Base-by-base conservation (phyloP, 2,888 invertebrate genomes). In the Leptopilina drosophilae region DNA sequence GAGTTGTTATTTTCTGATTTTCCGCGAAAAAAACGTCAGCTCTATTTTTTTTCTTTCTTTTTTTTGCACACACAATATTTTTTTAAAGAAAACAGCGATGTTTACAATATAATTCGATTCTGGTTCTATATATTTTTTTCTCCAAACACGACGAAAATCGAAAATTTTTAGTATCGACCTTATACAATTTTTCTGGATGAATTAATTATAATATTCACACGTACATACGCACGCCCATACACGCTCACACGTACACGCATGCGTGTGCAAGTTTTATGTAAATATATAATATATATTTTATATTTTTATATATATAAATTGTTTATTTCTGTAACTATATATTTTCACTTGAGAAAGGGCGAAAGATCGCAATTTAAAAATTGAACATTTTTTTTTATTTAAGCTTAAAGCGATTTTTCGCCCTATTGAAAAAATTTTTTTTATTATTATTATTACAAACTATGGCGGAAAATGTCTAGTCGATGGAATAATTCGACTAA, bases 381-480 rank as follows among this genome's bases (percentile, higher is more conserved):
- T 33, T 33, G 33, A 14, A 69, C 26, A 53, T 5, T 14, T 12
- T 56, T 56, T 56, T 56, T 78, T 82, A 80, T 80, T 83, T 82
- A 80, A 78, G 77, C 73, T 33, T 76, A 33, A 64, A 33, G 78
- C 77, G 65, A 26, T 62, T 81, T 81, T 79, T 81, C 79, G 64
- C 79, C 78, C 79, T 76, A 67, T 83, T 84, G 79, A 83, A 82
- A 81, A 81, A 79, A 84, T 84, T 83, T 85, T 87, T 82, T 80
- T 87, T 86, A 79, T 84, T 84, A 83, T 85, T 87, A 84, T 80
- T 87, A 86, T 87, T 87, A 87, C 79, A 85, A 87, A 86, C 86
- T 86, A 86, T 85, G 79, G 84, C 85, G 82, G 83, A 77, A 83
- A 86, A 84, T 77, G 84, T 85, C 84, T 84, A 85, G 82, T 77